Evolutionary conservation across 2,797 vertebrate species (phyloP).

Genomic region (Sparus aurata): DNA sequence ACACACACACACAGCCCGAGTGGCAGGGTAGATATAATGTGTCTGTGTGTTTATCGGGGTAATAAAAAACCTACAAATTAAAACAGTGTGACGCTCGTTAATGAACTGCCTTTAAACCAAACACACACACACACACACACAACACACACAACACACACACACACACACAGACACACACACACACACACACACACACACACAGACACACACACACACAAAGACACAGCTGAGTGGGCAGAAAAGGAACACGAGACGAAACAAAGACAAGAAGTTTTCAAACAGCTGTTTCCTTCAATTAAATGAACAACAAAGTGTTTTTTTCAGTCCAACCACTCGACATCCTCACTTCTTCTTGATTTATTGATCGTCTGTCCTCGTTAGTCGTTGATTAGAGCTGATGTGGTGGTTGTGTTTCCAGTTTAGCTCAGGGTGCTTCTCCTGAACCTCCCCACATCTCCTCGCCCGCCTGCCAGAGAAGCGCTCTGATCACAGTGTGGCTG

Average conservation of each 20-base stretch:
- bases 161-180: conserved; percentile 8
- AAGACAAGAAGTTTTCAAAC: no score
- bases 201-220: conserved; percentile 6
- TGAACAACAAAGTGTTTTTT: background rate
- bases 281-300: no score
- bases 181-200: conserved; percentile 10
- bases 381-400: background rate
- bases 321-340: no score
- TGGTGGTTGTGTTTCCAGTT: background rate
- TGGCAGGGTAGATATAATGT: conserved; percentile 31
- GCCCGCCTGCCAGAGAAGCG: background rate
- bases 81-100: conserved; percentile 44
- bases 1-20: conserved; percentile 2
- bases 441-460: background rate
- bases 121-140: conserved; percentile 15
- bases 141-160: conserved; percentile 16
- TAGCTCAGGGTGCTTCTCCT: background rate
- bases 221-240: background rate
- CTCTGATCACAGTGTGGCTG: background rate
- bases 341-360: no score
- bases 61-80: conserved; percentile 56
- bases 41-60: conserved; percentile 47
- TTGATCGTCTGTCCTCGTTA: background rate
- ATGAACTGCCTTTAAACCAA: conserved; percentile 44
- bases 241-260: background rate